phyloP scores from a whole-genome alignment of 2,888 invertebrate genomes.

The Oscheius myriophilus region DNA sequence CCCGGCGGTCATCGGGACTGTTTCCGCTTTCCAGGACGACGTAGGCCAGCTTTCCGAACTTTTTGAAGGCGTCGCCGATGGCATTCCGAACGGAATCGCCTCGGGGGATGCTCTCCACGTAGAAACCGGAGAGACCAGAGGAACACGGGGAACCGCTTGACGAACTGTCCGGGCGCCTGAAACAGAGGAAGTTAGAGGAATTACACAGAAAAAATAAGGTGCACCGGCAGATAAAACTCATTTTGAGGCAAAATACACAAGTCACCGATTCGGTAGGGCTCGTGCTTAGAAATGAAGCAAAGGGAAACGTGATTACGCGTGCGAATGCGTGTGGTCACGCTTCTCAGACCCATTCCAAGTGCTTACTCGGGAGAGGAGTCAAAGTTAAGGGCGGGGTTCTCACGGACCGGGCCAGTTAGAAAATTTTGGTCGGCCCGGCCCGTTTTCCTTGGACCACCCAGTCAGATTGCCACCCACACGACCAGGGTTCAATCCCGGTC shows the following conservation, averaged over 20 bases:
- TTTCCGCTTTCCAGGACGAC: constrained; percentile 6
- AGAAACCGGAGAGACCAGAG: constrained; percentile 22
- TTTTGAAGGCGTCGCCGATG: not conserved
- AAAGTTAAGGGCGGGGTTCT: too few species aligned
- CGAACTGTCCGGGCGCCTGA: constrained; percentile 15
- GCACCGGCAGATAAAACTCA: not conserved
- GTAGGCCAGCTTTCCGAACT: constrained; percentile 14
- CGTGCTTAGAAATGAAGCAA: not conserved
- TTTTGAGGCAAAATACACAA: not conserved
- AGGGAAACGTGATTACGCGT: not conserved
- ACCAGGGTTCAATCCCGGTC: too few species aligned
- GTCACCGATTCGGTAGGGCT: not conserved
- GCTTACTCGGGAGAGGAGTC: too few species aligned
- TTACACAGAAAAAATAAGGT: not conserved
- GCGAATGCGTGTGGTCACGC: not conserved
- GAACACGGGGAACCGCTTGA: not conserved
- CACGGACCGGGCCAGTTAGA: too few species aligned
- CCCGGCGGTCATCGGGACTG: constrained; percentile 3
- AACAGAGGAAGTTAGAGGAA: not conserved
- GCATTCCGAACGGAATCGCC: not conserved
- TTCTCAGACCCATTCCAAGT: not conserved
- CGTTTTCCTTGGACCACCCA: too few species aligned
- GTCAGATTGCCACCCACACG: too few species aligned
- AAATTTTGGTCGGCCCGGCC: too few species aligned
- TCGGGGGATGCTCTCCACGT: constrained; percentile 10